Conservation (phyloP, 2,888 invertebrate species). For the Tinea semifulvella region DNA sequence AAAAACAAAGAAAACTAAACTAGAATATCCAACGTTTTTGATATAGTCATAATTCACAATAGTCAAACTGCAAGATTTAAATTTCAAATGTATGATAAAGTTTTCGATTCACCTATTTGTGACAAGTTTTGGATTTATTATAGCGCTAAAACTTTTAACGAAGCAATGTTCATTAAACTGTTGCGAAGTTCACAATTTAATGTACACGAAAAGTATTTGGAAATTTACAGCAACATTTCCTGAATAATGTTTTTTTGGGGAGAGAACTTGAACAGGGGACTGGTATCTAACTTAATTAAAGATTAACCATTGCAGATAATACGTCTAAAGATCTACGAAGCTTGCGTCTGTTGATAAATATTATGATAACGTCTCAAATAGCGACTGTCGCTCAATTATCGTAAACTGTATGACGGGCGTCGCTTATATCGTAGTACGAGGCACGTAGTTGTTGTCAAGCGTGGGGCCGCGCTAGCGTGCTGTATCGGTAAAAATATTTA, state of each 20-base stretch:
- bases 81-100: slow-evolving; percentile 11
- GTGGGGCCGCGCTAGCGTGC: too few species aligned
- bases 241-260: background rate
- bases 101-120: slow-evolving; percentile 27
- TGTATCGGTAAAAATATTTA: too few species aligned
- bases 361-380: too few species aligned
- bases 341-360: too few species aligned
- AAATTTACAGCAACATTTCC: slow-evolving; percentile 6
- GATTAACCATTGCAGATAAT: too few species aligned
- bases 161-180: slow-evolving; percentile 27
- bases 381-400: too few species aligned
- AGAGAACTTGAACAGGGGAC: background rate
- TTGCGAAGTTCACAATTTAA: slow-evolving; percentile 30
- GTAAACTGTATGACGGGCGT: too few species aligned
- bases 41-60: background rate
- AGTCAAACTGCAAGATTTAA: background rate
- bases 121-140: slow-evolving; percentile 33
- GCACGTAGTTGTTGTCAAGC: too few species aligned
- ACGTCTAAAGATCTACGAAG: too few species aligned
- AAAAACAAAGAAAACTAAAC: background rate
- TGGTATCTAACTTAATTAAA: background rate
- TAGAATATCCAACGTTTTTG: slow-evolving; percentile 3
- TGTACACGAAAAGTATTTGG: slow-evolving; percentile 24
- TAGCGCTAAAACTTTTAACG: slow-evolving; percentile 31
- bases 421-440: too few species aligned